These are phyloP conservation scores for Pangasius sanitwongsei DNA, from an alignment of 2,797 vertebrate species.

Conservation along the genomic window DNA sequence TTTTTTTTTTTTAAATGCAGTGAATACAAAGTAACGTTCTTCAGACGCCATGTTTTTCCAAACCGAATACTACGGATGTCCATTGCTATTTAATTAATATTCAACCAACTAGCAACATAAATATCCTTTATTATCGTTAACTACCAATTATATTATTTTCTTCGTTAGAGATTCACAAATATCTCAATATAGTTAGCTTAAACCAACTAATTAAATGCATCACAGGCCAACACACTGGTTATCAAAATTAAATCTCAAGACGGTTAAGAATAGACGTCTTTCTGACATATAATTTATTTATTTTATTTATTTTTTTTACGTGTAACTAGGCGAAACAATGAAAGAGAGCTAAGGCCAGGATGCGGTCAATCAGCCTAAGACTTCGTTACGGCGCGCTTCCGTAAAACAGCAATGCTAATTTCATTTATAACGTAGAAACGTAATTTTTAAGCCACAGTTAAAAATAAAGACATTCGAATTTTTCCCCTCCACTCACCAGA, in stretches of 20 bases:
- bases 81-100: neutral
- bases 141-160: neutral
- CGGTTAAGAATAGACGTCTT: neutral
- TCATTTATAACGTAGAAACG: neutral
- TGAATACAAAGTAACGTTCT: neutral
- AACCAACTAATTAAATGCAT: neutral
- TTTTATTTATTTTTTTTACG: no score
- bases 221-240: fast-evolving
- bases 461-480: fast-evolving
- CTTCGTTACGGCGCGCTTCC: no score
- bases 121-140: neutral
- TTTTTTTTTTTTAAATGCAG: neutral
- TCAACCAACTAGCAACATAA: neutral
- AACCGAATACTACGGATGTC: neutral
- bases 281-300: neutral
- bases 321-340: neutral
- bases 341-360: neutral
- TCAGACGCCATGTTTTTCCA: neutral
- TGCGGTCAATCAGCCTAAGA: neutral
- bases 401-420: neutral
- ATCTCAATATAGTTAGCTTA: neutral
- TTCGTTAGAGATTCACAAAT: neutral
- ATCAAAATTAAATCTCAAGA: neutral
- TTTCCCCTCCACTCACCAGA: slow-evolving; percentile 56
- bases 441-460: no score